Base-by-base conservation (phyloP, 2,797 vertebrate species). In the Poecilia picta region DNA sequence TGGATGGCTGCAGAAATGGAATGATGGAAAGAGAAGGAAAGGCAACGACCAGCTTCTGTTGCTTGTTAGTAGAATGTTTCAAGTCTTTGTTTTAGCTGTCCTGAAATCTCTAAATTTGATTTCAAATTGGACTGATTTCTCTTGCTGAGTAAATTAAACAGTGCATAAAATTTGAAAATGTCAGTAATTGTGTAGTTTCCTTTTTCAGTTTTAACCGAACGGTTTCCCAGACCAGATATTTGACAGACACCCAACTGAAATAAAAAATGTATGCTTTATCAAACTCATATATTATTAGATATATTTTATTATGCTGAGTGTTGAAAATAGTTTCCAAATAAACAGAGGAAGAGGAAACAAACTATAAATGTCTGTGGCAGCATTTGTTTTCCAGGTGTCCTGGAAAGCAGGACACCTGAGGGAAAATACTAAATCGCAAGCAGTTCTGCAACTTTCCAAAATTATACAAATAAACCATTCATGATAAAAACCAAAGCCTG, bases 1-100 rank as follows among this genome's bases (percentile, higher is more conserved):
- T 80, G 85, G 89, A 85, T 80, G 87, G 80, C 80, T 82, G 78
- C 82, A 88, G 73, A 83, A 81, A 89, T 78, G 83, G 83, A 81
- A 75, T 73, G 84, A 86, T 80, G 51, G 83, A 73, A 74, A 78
- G 45, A 73, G 36, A 23, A 76, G 53, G 43, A 73, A 46, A 43
- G 75, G 43, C 73, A 45, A 66, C 76, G 70, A 71, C 47, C 71
- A 73, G 73, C 70, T 77, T 64, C 57, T 79, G 13, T 73, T 81
- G 46, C 25, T 70, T 75, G 31, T 51, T 75, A 76, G 20, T 73
- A 25, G n/a, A n/a, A 31, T 16, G 10, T 76, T 78, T 80, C 1
- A 53, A 83, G 78, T 83, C 15, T 41, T 16, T 59, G 55, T 80
- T n/a, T 23, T 36, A 71, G 18, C 1, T 33, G 1, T 45, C n/a